A percentile compares a stretch with the other conserved stretches of the same genome.
These are phyloP conservation scores for Antechinus stuartii DNA, from an alignment of 2,113 vertebrate genomes.

Conservation along the genomic window DNA sequence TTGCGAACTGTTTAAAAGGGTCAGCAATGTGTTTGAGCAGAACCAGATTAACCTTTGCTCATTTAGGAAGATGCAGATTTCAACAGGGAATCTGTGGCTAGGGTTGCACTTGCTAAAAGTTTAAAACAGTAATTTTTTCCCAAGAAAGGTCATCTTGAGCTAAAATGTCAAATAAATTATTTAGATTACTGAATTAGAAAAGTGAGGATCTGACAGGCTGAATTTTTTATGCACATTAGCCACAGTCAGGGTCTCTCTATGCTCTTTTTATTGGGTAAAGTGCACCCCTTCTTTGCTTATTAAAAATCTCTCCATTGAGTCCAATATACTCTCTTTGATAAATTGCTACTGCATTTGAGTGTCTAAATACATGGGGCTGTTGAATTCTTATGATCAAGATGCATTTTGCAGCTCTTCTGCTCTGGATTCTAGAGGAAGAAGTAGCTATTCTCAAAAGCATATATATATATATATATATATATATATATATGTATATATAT, in stretches of 20 bases:
- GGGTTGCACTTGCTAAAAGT: conserved; percentile 91
- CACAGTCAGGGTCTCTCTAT: conserved; percentile 87
- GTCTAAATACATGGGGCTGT: conserved; percentile 77
- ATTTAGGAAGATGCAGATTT: conserved; percentile 86
- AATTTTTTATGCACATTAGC: conserved; percentile 93
- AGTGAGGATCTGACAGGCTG: conserved; percentile 91
- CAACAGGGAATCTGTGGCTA: conserved; percentile 84
- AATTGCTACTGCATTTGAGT: conserved; percentile 79
- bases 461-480: not conserved
- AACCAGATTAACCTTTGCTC: conserved; percentile 89
- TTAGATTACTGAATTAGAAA: conserved; percentile 94
- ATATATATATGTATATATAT: too few species aligned
- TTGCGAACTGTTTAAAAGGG: conserved; percentile 86
- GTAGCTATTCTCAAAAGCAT: conserved; percentile 31
- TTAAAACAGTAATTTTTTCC: conserved; percentile 93
- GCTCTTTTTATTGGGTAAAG: conserved; percentile 87
- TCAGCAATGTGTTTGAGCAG: conserved; percentile 86
- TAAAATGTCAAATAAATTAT: conserved; percentile 94
- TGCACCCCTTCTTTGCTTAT: conserved; percentile 84
- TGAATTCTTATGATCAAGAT: conserved; percentile 63
- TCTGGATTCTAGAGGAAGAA: conserved; percentile 45
- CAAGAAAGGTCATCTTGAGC: conserved; percentile 92
- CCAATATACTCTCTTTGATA: conserved; percentile 81
- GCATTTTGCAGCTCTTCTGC: conserved; percentile 10
- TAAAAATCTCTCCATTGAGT: conserved; percentile 85